A percentile compares a stretch with the other conserved stretches of the same genome.
Conservation (phyloP, 2,797 vertebrate genomes). For the Coreius guichenoti region DNA sequence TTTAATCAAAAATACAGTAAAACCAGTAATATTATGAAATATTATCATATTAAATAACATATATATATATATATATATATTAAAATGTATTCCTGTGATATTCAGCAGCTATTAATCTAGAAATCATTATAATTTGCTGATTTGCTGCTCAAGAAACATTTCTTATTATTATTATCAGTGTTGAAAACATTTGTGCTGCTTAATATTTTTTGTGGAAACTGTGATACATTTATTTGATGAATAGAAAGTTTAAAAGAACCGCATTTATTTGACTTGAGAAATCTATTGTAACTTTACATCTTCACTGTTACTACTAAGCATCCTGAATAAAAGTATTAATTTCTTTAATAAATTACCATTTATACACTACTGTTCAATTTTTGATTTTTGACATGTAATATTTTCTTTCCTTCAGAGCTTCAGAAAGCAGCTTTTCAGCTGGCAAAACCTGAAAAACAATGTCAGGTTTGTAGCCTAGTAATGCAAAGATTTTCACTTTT, state of each 20-base stretch:
- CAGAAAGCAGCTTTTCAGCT: slow-evolving; percentile 78
- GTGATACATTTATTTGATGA: neutral
- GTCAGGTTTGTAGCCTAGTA: slow-evolving; percentile 74
- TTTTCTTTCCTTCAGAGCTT: slow-evolving; percentile 71
- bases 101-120: neutral
- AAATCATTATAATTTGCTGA: neutral
- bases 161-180: neutral
- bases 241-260: neutral
- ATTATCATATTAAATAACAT: too few relatives aligned
- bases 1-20: neutral
- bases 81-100: neutral
- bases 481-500: neutral
- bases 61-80: neutral
- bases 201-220: neutral
- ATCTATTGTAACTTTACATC: neutral
- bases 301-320: neutral
- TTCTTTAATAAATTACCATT: too few relatives aligned
- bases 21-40: neutral
- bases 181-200: too few relatives aligned
- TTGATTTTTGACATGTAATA: neutral
- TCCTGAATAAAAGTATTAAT: too few relatives aligned
- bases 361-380: too few relatives aligned
- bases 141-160: neutral
- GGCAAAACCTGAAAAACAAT: slow-evolving; percentile 75
- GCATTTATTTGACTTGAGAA: neutral